Evolutionary conservation across 2,113 vertebrate species (phyloP).

Genomic region (Macquaria australasica): DNA sequence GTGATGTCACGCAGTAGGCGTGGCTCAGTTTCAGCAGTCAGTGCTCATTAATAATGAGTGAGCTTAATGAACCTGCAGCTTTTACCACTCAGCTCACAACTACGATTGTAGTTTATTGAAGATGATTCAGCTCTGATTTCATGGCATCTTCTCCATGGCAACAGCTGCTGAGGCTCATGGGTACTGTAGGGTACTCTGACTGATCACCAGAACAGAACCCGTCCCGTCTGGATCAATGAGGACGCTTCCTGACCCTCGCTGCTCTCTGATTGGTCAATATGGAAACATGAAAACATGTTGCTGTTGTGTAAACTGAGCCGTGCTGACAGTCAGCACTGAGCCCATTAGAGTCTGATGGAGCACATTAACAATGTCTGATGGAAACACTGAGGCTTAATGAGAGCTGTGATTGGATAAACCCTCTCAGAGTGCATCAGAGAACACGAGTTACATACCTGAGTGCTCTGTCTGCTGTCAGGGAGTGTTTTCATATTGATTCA

Average conservation of each 20-base stretch:
- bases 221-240: too few relatives aligned
- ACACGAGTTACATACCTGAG: not conserved
- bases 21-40: not conserved
- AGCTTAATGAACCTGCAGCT: conserved; percentile 5
- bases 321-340: conserved; percentile 41
- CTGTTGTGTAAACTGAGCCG: conserved; percentile 23
- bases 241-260: not conserved
- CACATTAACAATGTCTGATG: not conserved
- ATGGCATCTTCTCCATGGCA: not conserved
- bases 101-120: not conserved
- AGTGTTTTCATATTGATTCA: not conserved
- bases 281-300: not conserved
- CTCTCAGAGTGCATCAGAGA: not conserved
- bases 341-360: conserved; percentile 42
- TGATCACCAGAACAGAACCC: too few relatives aligned
- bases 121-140: not conserved
- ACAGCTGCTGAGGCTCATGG: conserved; percentile 13
- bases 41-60: conserved; percentile 12
- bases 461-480: not conserved
- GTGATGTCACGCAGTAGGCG: not conserved
- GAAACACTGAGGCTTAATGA: not conserved
- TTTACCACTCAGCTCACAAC: not conserved
- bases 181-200: not conserved
- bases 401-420: conserved; percentile 12
- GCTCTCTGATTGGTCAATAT: not conserved